phyloP scores from a whole-genome alignment of 2,113 vertebrate genomes.

The Prolemur simus region DNA sequence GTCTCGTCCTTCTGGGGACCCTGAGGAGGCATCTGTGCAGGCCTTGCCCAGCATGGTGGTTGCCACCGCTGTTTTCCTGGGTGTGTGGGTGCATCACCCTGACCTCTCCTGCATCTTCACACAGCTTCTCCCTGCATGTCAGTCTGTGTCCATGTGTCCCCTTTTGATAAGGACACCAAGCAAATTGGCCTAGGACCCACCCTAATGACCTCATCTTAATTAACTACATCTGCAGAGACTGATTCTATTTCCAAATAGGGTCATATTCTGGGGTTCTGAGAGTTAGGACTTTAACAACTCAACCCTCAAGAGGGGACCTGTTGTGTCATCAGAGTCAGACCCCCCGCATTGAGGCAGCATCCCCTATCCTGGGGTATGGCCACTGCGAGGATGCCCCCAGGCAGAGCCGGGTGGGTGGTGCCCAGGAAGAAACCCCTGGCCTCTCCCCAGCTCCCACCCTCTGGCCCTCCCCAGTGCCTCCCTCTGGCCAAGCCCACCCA shows the following conservation, averaged over 20 bases:
- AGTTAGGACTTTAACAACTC: background rate
- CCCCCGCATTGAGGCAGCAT: background rate
- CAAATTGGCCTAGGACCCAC: background rate
- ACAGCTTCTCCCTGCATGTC: background rate
- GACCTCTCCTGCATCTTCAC: background rate
- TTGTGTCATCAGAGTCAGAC: background rate
- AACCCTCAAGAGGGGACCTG: background rate
- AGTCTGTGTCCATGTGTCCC: background rate
- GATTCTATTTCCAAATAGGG: background rate
- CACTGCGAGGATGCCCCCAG: background rate
- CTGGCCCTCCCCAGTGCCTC: background rate
- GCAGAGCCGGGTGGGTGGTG: rapidly evolving
- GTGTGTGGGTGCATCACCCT: rapidly evolving
- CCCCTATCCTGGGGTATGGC: background rate
- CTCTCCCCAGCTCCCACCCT: background rate
- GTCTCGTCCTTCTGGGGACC: no score
- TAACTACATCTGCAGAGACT: background rate
- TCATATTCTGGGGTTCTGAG: background rate
- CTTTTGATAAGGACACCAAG: no score
- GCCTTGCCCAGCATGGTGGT: background rate
- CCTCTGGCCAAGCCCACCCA: background rate
- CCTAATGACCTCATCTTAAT: background rate
- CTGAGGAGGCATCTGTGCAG: background rate
- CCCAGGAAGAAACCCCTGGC: background rate
- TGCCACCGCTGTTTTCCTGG: no score